Base-by-base conservation (phyloP, 2,888 invertebrate species). In the Nemotelus pantherinus region DNA sequence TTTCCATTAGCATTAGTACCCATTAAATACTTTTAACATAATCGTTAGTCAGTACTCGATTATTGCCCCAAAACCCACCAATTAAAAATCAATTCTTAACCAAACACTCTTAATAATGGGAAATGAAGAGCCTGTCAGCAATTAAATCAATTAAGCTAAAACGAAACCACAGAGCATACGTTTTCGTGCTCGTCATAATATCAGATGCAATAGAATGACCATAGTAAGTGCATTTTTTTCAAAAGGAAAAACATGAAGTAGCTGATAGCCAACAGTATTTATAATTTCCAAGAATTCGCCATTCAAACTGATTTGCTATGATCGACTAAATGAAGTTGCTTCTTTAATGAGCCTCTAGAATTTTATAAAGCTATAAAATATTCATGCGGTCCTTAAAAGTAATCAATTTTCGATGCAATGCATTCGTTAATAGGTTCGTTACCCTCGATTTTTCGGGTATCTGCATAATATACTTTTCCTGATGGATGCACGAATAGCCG, bases 41-140 rank as follows among this genome's bases (percentile, higher is more conserved):
- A 25, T 25, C 25, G 25, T 25, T 25, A 25, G 25, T 25, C 25
- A 25, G 25, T 25, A 25, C 25, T 25, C 25, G 25, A 25, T 25
- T 25, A 25, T 25, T 47, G 25, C 25, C 25, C 25, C 25, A 25
- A 25, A 25, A 25, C 25, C 25, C 25, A 25, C 25, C 72, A 57
- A 72, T 72, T 72, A 72, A 72, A 72, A 72, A 72, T 72, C 72
- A 60, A 72, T 72, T 60, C 10, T 7, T n/a, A n/a, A 10, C 48
- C 10, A 4, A 10, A 41, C 53, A 44, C 9, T 72, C 53, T 39
- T 72, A 72, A 72, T 72, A 60, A 72, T 72, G 72, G 44, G 72
- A 72, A 72, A 45, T 72, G 47, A 72, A 72, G 60, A 25, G 60
- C 58, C 58, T 72, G 72, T 25, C n/a, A 45, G 60, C 72, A 72